Evolutionary conservation across 2,888 invertebrate species (phyloP).

Genomic region (Ptychoptera contaminata): DNA sequence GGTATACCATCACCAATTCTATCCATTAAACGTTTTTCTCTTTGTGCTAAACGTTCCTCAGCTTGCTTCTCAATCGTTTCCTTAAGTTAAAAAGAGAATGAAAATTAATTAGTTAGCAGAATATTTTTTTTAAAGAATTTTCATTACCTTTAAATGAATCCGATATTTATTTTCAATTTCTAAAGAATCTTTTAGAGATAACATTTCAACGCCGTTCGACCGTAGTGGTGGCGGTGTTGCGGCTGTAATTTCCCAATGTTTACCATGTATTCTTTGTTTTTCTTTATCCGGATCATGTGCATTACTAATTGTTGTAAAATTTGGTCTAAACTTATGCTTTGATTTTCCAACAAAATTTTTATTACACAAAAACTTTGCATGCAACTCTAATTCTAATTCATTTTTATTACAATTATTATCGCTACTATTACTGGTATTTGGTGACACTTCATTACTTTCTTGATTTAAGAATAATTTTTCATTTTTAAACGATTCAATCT

Average conservation of each 20-base stretch:
- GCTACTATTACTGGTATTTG: constrained; percentile 1
- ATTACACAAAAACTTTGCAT: constrained; percentile 22
- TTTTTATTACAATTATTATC: not conserved
- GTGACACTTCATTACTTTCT: not conserved
- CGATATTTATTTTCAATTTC: constrained; percentile 22
- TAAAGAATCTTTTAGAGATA: constrained; percentile 24
- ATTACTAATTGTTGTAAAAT: constrained; percentile 24
- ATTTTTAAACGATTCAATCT: constrained; percentile 20
- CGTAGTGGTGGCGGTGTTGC: constrained; percentile 27
- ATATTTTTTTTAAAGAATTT: not conserved
- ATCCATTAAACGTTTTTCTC: constrained; percentile 9
- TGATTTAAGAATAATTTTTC: not conserved
- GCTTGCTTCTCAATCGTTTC: constrained; percentile 23
- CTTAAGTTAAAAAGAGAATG: constrained; percentile 11
- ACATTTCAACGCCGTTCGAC: constrained; percentile 19
- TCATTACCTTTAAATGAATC: constrained; percentile 20
- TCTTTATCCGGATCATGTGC: constrained; percentile 28
- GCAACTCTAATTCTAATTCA: constrained; percentile 18
- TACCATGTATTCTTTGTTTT: constrained; percentile 20
- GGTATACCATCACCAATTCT: no score
- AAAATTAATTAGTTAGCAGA: not conserved
- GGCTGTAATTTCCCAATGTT: constrained; percentile 27
- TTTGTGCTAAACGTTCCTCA: constrained; percentile 19
- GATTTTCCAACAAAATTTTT: constrained; percentile 13
- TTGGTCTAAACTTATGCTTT: constrained; percentile 24